A percentile compares a stretch with the other conserved stretches of the same genome.
These are phyloP conservation scores for Drosophila baimaii DNA, from an alignment of 1,140 invertebrate genomes.

Conservation along the genomic window DNA sequence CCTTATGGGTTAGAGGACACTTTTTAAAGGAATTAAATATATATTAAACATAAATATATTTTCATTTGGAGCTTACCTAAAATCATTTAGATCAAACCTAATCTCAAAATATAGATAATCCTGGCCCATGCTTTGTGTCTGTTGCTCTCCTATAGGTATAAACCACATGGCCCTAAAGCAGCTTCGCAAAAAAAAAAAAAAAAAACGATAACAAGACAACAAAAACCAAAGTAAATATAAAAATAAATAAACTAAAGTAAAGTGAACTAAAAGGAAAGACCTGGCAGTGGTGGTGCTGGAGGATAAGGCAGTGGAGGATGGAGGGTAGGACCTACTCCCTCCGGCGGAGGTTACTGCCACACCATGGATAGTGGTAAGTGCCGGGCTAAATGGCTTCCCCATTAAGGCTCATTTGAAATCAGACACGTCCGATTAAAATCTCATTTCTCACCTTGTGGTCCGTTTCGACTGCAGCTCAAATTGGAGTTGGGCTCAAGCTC, in stretches of 20 bases:
- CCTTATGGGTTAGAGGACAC: too few species aligned
- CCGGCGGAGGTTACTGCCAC: constrained; percentile 29
- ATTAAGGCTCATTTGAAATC: constrained; percentile 85
- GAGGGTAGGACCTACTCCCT: constrained; percentile 16
- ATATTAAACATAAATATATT: too few species aligned
- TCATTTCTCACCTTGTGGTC: constrained; percentile 84
- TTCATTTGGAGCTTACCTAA: background rate
- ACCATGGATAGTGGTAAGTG: constrained; percentile 61
- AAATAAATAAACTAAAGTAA: constrained; percentile 61
- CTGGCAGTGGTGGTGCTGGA: background rate
- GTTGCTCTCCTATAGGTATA: background rate
- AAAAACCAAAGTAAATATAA: constrained; percentile 47
- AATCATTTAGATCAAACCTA: constrained; percentile 19
- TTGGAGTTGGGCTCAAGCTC: constrained; percentile 56
- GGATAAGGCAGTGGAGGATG: background rate
- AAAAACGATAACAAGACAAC: constrained; percentile 47
- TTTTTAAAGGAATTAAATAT: background rate
- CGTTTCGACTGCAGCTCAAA: constrained; percentile 68
- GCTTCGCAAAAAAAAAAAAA: background rate
- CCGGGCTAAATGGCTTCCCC: constrained; percentile 80
- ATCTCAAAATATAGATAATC: constrained; percentile 17
- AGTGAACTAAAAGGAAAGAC: constrained; percentile 28
- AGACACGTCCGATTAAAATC: constrained; percentile 85
- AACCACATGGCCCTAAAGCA: constrained; percentile 16
- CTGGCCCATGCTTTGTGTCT: constrained; percentile 13